Evolutionary conservation across 2,113 vertebrate genomes (phyloP).

Genomic region (Alethe castanea): DNA sequence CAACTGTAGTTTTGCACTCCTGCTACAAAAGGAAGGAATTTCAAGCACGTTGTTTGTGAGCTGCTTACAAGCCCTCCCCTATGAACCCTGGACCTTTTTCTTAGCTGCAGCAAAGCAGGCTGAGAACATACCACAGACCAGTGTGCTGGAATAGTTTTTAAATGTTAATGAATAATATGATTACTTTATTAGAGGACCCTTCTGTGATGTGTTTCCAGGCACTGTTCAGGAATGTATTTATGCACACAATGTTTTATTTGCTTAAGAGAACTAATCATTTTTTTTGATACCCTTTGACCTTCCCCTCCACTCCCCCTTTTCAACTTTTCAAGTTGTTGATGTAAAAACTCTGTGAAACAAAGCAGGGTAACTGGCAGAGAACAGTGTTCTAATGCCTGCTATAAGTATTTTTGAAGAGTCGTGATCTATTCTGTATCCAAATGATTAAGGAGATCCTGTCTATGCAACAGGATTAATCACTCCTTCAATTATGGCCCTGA

Average conservation of each 20-base stretch:
- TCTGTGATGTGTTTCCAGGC: conserved; percentile 56
- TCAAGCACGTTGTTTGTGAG: conserved; percentile 59
- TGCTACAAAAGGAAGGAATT: conserved; percentile 67
- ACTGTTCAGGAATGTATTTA: conserved; percentile 44
- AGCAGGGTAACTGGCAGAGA: neutral
- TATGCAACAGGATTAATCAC: neutral
- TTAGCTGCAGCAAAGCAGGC: conserved; percentile 15
- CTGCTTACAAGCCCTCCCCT: conserved; percentile 63
- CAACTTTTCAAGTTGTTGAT: neutral
- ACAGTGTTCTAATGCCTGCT: neutral
- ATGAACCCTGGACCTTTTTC: conserved; percentile 51
- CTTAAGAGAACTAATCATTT: conserved; percentile 1
- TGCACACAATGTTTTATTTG: conserved; percentile 17
- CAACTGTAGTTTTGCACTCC: conserved; percentile 62
- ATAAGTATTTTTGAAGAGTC: neutral
- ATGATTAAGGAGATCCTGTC: neutral
- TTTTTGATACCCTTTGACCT: conserved; percentile 36
- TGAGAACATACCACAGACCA: conserved; percentile 2
- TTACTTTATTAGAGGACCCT: conserved; percentile 36
- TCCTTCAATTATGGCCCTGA: neutral
- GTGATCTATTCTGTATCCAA: neutral
- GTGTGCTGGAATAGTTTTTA: conserved; percentile 9
- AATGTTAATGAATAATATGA: conserved; percentile 65
- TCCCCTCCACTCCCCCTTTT: neutral
- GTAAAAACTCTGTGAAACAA: neutral